Percentiles rank a stretch among this genome's conserved stretches.
These are phyloP conservation scores for Acanthaster planci DNA, from an alignment of 35 echinoderm and acorn worm species.

Conservation along the genomic window DNA sequence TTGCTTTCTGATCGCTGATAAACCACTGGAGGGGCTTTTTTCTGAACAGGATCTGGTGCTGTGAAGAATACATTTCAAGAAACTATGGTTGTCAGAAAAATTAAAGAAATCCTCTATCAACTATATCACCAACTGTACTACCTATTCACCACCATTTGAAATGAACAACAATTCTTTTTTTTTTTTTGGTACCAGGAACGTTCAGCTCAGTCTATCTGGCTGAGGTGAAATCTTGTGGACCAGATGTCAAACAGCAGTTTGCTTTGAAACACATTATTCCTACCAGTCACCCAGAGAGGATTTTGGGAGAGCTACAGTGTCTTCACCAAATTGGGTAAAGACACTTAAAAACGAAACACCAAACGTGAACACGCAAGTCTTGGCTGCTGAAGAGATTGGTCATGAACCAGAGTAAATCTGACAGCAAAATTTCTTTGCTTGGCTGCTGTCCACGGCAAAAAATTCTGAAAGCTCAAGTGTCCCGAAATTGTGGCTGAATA, in stretches of 20 bases:
- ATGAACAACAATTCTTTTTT: not conserved
- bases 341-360: not conserved
- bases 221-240: slow-evolving; percentile 39
- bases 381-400: too few species aligned
- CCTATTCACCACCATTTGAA: not conserved
- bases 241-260: slow-evolving; percentile 57
- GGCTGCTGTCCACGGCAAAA: not conserved
- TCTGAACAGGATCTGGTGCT: too few species aligned
- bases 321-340: slow-evolving; percentile 82
- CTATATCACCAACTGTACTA: not conserved
- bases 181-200: slow-evolving; percentile 72
- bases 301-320: slow-evolving; percentile 77
- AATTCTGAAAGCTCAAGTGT: not conserved
- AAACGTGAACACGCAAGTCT: not conserved
- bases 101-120: not conserved
- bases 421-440: not conserved
- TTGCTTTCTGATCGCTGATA: too few species aligned
- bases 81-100: not conserved
- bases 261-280: slow-evolving; percentile 93
- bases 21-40: too few species aligned
- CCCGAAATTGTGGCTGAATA: too few species aligned
- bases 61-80: too few species aligned
- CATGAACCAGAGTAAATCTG: not conserved
- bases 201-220: slow-evolving; percentile 95
- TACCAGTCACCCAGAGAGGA: slow-evolving; percentile 89